Percentiles rank a stretch among this genome's conserved stretches.
These are phyloP conservation scores for Cheilosia variabilis DNA, from an alignment of 2,888 invertebrate species.

Conservation along the genomic window DNA sequence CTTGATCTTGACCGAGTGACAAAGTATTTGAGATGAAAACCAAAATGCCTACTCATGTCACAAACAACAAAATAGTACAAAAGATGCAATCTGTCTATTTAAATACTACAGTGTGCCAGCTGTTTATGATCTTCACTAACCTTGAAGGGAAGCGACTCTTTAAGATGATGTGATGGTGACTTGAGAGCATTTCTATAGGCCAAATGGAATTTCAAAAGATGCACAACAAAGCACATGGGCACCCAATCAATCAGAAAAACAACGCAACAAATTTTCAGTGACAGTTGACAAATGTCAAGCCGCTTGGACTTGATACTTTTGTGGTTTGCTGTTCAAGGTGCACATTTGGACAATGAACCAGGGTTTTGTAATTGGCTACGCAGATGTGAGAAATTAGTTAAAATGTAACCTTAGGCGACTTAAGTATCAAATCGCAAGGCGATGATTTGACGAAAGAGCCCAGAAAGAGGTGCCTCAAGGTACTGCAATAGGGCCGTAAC, in stretches of 20 bases:
- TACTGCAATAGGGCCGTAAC: background rate
- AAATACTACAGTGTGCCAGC: background rate
- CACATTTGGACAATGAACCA: conserved; percentile 46
- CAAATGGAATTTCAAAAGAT: conserved; percentile 56
- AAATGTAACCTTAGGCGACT: conserved; percentile 4
- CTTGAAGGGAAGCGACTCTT: conserved; percentile 64
- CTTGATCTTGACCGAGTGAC: conserved; percentile 72
- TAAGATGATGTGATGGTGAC: conserved; percentile 33
- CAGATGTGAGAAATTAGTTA: conserved; percentile 42
- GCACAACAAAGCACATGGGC: conserved; percentile 16
- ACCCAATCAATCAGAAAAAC: conserved; percentile 50
- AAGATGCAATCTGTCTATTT: conserved; percentile 26
- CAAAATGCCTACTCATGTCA: conserved; percentile 9
- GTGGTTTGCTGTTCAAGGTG: conserved; percentile 38
- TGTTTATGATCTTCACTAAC: conserved; percentile 58
- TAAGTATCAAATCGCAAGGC: background rate
- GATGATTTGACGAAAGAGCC: conserved; percentile 4
- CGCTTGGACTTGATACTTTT: conserved; percentile 27
- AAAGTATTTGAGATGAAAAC: conserved; percentile 26
- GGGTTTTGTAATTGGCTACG: conserved; percentile 16
- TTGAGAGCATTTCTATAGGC: conserved; percentile 8
- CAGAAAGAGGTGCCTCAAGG: conserved; percentile 25
- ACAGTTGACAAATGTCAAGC: conserved; percentile 62
- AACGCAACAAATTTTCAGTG: conserved; percentile 33
- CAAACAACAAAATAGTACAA: conserved; percentile 13